Conservation (phyloP, 2,113 vertebrate species). For the Scartelaos histophorus region DNA sequence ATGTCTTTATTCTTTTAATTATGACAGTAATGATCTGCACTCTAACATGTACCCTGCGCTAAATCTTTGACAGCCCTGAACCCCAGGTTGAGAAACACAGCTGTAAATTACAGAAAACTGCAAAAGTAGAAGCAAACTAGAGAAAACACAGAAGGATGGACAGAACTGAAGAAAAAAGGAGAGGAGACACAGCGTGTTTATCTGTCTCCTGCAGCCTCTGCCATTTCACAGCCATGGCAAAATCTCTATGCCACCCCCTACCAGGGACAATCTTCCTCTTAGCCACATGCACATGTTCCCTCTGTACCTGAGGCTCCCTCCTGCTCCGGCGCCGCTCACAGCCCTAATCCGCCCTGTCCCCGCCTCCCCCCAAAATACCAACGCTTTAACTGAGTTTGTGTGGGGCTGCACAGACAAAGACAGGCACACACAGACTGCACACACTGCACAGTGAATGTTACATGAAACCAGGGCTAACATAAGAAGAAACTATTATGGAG, state of each 20-base stretch:
- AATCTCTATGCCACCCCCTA: conserved; percentile 57
- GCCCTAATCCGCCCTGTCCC: conserved; percentile 57
- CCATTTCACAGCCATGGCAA: conserved; percentile 59
- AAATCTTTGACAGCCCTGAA: no score
- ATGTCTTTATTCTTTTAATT: no score
- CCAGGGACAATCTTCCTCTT: conserved; percentile 60
- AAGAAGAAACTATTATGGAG: no score
- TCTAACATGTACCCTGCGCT: no score
- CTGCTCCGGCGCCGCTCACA: conserved; percentile 34
- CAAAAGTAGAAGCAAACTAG: conserved; percentile 4
- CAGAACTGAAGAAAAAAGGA: conserved; percentile 18
- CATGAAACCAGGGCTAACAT: conserved; percentile 5
- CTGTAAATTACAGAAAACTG: conserved; percentile 2
- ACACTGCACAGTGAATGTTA: conserved; percentile 19
- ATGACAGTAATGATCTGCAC: no score
- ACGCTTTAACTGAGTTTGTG: conserved; percentile 53
- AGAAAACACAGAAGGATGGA: conserved; percentile 14
- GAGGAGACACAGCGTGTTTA: conserved; percentile 50
- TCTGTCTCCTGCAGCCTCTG: conserved; percentile 60
- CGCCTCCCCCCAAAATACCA: conserved; percentile 49
- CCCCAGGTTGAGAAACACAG: background rate
- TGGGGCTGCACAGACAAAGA: conserved; percentile 39
- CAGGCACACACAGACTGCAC: conserved; percentile 25
- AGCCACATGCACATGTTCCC: conserved; percentile 33
- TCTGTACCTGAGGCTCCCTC: conserved; percentile 33